These are phyloP conservation scores for Pantherophis alleghaniensis DNA, from an alignment of 2,797 vertebrate species.

Conservation along the genomic window DNA sequence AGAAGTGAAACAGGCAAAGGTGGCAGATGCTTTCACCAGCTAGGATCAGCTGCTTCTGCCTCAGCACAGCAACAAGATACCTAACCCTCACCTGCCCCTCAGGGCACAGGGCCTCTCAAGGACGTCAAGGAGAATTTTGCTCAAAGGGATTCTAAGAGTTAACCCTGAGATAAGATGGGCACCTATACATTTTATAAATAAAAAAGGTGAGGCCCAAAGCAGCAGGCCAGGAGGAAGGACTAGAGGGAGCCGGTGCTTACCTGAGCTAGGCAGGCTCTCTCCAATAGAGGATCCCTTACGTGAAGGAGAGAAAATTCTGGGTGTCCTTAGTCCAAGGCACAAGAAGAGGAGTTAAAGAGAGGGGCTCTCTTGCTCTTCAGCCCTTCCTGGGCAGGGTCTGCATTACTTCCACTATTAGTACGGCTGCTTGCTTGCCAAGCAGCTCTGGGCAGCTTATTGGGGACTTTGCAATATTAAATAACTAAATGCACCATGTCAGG, in stretches of 20 bases:
- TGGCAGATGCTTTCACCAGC: not conserved
- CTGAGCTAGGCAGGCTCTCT: not conserved
- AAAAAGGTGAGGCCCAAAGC: not conserved
- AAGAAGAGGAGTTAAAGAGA: not conserved
- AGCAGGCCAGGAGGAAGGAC: not conserved
- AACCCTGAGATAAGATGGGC: not conserved
- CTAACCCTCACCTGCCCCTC: not conserved
- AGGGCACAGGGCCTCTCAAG: too few species aligned
- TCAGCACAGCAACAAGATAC: not conserved
- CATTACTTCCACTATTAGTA: not conserved
- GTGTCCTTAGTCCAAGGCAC: not conserved
- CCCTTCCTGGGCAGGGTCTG: not conserved
- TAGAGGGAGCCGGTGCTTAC: not conserved
- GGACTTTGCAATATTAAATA: not conserved
- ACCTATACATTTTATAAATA: not conserved
- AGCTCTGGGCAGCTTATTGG: not conserved
- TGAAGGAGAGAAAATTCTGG: not conserved
- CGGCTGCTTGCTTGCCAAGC: not conserved
- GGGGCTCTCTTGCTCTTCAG: not conserved
- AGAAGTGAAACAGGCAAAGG: not conserved
- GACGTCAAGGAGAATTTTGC: too few species aligned
- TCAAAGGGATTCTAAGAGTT: not conserved
- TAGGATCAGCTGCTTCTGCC: not conserved
- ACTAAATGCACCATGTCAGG: not conserved
- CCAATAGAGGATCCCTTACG: not conserved